Percentiles rank a stretch among this genome's conserved stretches.
Conservation (phyloP, 2,888 invertebrate genomes). For the Parnassius glacialis region DNA sequence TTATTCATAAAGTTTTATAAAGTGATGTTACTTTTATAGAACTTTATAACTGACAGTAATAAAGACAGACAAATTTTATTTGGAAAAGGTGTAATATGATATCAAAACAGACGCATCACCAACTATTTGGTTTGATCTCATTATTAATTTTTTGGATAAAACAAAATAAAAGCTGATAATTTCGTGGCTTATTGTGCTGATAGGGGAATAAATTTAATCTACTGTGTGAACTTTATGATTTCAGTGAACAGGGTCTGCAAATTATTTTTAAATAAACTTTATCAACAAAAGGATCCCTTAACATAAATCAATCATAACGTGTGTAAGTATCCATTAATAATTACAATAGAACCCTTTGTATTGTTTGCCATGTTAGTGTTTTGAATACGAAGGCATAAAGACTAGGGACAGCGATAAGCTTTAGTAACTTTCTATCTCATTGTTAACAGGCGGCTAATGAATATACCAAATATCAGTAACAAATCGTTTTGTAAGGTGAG, state of each 20-base stretch:
- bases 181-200: slow-evolving; percentile 21
- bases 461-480: too few species aligned
- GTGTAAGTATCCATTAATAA: slow-evolving; percentile 11
- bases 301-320: slow-evolving; percentile 9
- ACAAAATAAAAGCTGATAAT: slow-evolving; percentile 25
- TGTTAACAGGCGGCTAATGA: too few species aligned
- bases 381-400: neutral
- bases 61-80: too few species aligned
- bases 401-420: neutral
- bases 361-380: too few species aligned
- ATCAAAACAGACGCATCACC: neutral
- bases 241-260: slow-evolving; percentile 9
- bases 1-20: too few species aligned
- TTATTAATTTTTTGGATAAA: slow-evolving; percentile 26
- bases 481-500: too few species aligned
- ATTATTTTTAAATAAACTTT: slow-evolving; percentile 22
- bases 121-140: slow-evolving; percentile 23
- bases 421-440: neutral
- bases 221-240: slow-evolving; percentile 23
- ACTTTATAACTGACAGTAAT: too few species aligned
- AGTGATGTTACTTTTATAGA: too few species aligned
- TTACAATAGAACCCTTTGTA: too few species aligned
- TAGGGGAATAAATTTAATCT: slow-evolving; percentile 25
- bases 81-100: too few species aligned
- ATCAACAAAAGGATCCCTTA: neutral